Evolutionary conservation across 2,113 vertebrate genomes (phyloP).

Genomic region (Cacatua alba): DNA sequence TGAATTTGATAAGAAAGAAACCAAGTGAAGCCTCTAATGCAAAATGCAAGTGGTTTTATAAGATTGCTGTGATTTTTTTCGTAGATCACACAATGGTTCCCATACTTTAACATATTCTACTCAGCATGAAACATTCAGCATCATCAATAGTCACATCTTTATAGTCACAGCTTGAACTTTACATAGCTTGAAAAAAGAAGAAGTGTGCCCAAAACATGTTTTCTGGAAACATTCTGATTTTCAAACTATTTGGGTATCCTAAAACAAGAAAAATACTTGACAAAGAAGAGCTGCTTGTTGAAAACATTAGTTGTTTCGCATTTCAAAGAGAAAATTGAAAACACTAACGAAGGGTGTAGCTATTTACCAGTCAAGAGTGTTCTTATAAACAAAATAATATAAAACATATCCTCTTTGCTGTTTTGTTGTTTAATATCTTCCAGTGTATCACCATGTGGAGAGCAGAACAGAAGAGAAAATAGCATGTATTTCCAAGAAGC

Average conservation of each 20-base stretch:
- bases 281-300: not conserved
- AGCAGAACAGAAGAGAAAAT: not conserved
- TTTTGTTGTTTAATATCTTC: not conserved
- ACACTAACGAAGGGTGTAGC: slow-evolving; percentile 34
- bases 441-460: not conserved
- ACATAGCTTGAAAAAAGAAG: not conserved
- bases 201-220: not conserved
- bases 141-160: not conserved
- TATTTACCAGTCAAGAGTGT: slow-evolving; percentile 30
- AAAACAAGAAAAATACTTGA: not conserved
- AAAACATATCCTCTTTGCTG: slow-evolving; percentile 42
- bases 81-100: not conserved
- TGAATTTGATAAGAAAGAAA: not conserved
- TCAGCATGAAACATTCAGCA: not conserved
- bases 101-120: not conserved
- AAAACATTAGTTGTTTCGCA: not conserved
- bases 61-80: not conserved
- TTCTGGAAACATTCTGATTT: not conserved
- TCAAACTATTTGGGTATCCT: not conserved
- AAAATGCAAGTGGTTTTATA: not conserved
- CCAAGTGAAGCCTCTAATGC: not conserved
- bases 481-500: not conserved
- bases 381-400: slow-evolving; percentile 67
- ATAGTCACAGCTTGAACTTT: not conserved
- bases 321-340: slow-evolving; percentile 63